Percentiles rank a stretch among this genome's conserved stretches.
Evolutionary conservation across 30 jellyfish, hydroid and myxozoan genomes (phyloP).

Genomic region (Pseudorhiza aurosa): DNA sequence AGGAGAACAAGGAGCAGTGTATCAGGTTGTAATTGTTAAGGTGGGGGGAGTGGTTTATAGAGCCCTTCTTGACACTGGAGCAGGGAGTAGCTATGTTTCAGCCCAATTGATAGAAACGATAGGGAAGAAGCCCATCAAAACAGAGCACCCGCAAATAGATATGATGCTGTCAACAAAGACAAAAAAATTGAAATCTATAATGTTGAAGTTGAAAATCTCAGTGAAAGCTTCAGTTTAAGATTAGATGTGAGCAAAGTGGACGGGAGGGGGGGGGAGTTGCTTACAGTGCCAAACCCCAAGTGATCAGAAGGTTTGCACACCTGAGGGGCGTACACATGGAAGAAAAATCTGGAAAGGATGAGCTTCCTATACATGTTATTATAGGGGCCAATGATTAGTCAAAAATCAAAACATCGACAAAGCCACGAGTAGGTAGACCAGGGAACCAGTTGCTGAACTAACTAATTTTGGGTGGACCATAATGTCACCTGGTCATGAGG

Average conservation of each 20-base stretch:
- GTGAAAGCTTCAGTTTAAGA: conserved; percentile 7
- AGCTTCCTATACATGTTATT: conserved; percentile 50
- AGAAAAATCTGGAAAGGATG: conserved; percentile 31
- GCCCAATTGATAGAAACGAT: neutral
- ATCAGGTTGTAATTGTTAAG: conserved; percentile 54
- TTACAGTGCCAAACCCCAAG: conserved; percentile 52
- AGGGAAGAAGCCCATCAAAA: conserved; percentile 20
- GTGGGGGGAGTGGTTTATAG: conserved; percentile 48
- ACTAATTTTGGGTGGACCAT: conserved; percentile 64
- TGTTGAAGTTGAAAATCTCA: neutral
- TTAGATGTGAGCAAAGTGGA: conserved; percentile 48
- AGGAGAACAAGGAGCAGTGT: conserved; percentile 16
- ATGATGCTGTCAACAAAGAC: conserved; percentile 34
- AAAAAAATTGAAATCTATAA: conserved; percentile 38
- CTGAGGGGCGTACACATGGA: conserved; percentile 47
- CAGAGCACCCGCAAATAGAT: conserved; percentile 28
- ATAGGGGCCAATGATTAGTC: conserved; percentile 58
- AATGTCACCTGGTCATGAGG: conserved; percentile 58
- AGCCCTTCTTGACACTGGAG: conserved; percentile 63
- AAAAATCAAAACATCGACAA: conserved; percentile 29
- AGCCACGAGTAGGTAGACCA: conserved; percentile 50
- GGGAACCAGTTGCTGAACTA: conserved; percentile 70
- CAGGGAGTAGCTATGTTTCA: conserved; percentile 51
- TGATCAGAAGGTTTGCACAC: conserved; percentile 40
- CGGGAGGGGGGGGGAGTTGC: conserved; percentile 13